Evolutionary conservation across 2,797 vertebrate genomes (phyloP).

Genomic region (Parambassis ranga): DNA sequence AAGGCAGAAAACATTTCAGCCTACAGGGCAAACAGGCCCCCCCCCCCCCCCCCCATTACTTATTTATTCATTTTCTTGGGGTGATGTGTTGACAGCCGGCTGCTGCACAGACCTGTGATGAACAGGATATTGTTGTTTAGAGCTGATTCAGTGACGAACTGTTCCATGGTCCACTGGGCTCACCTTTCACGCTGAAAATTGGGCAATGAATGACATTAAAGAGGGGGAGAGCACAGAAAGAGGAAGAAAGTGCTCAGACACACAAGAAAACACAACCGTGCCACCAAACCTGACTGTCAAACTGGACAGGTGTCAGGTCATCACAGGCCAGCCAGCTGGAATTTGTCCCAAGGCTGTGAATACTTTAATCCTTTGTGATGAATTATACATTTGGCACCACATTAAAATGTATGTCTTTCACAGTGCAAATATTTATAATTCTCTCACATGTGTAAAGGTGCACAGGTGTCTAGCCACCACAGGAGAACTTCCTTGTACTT

Average conservation of each 20-base stretch:
- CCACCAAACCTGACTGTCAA: neutral
- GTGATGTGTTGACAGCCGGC: slow-evolving; percentile 61
- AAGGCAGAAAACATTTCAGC: slow-evolving; percentile 62
- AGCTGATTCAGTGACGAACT: slow-evolving; percentile 14
- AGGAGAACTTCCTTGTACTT: no score
- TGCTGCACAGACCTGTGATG: slow-evolving; percentile 11
- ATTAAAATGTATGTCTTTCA: neutral
- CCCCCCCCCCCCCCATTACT: slow-evolving; percentile 45
- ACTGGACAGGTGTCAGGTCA: slow-evolving; percentile 28
- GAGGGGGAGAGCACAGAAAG: neutral
- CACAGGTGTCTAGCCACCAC: no score
- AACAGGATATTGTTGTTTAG: slow-evolving; percentile 55
- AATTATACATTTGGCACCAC: slow-evolving; percentile 8
- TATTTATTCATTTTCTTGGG: slow-evolving; percentile 61
- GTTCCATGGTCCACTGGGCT: slow-evolving; percentile 18
- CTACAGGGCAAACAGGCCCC: slow-evolving; percentile 29
- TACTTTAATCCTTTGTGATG: slow-evolving; percentile 1
- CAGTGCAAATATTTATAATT: slow-evolving; percentile 3
- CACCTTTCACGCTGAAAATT: slow-evolving; percentile 31
- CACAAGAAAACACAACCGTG: neutral
- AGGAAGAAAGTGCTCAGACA: neutral
- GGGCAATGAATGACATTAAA: slow-evolving; percentile 47
- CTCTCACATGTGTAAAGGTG: neutral
- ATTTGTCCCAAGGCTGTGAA: slow-evolving; percentile 21
- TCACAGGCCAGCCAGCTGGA: slow-evolving; percentile 2